These are phyloP conservation scores for Syncerus caffer DNA, from an alignment of 2,797 vertebrate genomes.

Conservation along the genomic window DNA sequence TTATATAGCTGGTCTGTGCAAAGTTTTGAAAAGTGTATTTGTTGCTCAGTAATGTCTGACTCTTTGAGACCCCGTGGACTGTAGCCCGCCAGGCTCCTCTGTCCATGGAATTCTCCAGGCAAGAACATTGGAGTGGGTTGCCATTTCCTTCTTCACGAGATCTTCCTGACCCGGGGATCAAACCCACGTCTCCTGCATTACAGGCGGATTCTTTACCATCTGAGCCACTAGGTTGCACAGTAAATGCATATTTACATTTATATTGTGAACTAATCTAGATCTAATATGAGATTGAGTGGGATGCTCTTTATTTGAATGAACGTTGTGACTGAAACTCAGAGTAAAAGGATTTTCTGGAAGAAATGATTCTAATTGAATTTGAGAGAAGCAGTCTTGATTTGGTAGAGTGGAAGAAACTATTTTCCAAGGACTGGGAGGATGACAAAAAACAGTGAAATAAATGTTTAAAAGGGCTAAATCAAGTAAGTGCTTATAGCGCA, in stretches of 20 bases:
- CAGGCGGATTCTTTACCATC: background rate
- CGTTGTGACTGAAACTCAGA: background rate
- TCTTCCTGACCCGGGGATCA: background rate
- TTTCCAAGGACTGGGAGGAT: background rate
- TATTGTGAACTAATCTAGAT: conserved; percentile 23
- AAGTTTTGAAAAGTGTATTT: background rate
- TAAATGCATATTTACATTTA: conserved; percentile 2
- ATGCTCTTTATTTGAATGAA: background rate
- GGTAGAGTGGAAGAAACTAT: background rate
- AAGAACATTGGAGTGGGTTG: background rate
- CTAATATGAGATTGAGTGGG: background rate
- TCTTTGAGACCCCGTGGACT: background rate
- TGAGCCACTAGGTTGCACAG: background rate
- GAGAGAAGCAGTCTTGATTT: conserved; percentile 13
- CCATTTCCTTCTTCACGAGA: background rate
- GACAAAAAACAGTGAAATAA: background rate
- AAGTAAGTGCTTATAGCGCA: background rate
- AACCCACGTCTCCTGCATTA: background rate
- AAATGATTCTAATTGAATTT: conserved; percentile 22
- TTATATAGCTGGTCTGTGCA: background rate
- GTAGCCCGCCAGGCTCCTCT: rapidly evolving
- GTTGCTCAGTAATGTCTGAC: background rate
- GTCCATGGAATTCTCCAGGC: background rate
- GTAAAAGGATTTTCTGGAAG: conserved; percentile 14
- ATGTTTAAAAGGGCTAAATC: conserved; percentile 21